These are phyloP conservation scores for Tyto alba DNA, from an alignment of 2,113 vertebrate species.

Conservation along the genomic window DNA sequence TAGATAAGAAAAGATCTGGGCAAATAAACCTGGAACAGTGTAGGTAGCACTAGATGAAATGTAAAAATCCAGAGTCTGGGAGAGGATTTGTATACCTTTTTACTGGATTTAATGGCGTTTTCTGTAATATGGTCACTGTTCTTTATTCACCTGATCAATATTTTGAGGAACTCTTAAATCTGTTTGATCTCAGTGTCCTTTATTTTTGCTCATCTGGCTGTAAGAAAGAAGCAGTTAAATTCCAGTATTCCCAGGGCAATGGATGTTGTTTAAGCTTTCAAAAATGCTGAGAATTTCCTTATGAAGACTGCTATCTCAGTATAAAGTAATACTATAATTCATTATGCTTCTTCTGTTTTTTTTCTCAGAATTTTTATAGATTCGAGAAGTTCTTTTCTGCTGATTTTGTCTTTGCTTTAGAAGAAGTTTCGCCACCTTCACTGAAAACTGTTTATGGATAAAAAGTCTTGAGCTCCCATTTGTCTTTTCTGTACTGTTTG, in stretches of 20 bases:
- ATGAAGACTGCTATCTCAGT: not conserved
- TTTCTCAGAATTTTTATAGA: constrained; percentile 4
- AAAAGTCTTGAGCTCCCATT: not conserved
- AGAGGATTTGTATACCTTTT: not conserved
- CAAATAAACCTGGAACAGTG: not conserved
- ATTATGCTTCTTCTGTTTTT: not conserved
- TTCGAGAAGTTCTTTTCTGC: not conserved
- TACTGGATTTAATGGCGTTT: not conserved
- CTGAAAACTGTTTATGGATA: not conserved
- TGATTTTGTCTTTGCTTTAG: constrained; percentile 26
- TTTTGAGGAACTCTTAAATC: not conserved
- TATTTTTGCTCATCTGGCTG: not conserved
- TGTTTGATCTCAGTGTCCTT: not conserved
- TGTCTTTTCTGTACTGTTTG: not conserved
- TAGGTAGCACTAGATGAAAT: not conserved
- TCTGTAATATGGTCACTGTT: not conserved
- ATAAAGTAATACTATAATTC: not conserved
- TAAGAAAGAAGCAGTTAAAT: not conserved
- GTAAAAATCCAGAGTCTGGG: not conserved
- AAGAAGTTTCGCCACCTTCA: not conserved
- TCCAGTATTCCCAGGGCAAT: not conserved
- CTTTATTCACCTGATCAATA: not conserved
- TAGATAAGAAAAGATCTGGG: not conserved
- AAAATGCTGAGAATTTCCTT: not conserved
- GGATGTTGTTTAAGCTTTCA: not conserved